Conservation (phyloP, 2,888 invertebrate species). For the Odontomyia ornata region DNA sequence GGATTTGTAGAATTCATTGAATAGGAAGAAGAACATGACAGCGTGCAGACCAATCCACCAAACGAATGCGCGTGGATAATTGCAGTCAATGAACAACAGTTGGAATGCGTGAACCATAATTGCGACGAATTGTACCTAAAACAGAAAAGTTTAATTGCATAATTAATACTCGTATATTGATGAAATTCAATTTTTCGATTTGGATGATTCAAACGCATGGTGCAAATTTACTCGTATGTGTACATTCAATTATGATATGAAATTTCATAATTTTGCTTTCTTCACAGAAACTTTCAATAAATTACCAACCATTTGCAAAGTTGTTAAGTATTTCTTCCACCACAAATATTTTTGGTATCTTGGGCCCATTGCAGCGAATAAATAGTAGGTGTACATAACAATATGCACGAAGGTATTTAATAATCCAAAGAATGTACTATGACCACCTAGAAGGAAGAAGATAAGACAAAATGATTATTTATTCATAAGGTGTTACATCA, state of each 20-base stretch:
- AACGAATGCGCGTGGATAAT: constrained; percentile 92
- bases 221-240: too few relatives aligned
- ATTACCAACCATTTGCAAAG: constrained; percentile 83
- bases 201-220: too few relatives aligned
- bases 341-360: constrained; percentile 85
- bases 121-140: constrained; percentile 85
- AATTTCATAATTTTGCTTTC: constrained; percentile 5
- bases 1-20: constrained; percentile 92
- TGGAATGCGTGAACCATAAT: constrained; percentile 95
- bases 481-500: neutral
- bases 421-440: constrained; percentile 94
- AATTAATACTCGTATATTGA: neutral
- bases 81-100: constrained; percentile 88
- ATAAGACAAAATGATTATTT: neutral
- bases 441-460: constrained; percentile 73
- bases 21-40: constrained; percentile 94
- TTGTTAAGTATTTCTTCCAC: constrained; percentile 96
- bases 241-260: neutral
- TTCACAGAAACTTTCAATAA: neutral
- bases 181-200: too few relatives aligned
- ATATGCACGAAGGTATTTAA: constrained; percentile 97
- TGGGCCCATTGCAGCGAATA: constrained; percentile 91
- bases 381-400: constrained; percentile 94
- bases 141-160: constrained; percentile 46
- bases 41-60: constrained; percentile 98